These are phyloP conservation scores for Tupaia chinensis DNA, from an alignment of 2,113 vertebrate species.

Conservation along the genomic window DNA sequence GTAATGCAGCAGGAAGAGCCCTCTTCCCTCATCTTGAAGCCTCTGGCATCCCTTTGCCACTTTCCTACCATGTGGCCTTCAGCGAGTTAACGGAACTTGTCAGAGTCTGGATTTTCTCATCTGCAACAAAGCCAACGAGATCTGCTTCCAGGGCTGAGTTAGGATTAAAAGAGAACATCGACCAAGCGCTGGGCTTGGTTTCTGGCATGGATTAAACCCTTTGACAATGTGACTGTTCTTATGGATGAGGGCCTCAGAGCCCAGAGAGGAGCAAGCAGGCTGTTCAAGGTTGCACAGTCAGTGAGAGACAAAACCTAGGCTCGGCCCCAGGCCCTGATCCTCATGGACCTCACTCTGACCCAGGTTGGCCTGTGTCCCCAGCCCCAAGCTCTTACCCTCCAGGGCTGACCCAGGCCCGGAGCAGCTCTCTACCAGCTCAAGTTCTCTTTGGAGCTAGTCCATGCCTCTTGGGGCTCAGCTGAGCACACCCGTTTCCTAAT, in stretches of 20 bases:
- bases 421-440: no score
- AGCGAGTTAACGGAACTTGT: neutral
- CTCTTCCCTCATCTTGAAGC: neutral
- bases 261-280: neutral
- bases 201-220: neutral
- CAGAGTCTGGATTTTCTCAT: constrained; percentile 27
- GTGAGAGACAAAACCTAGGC: neutral
- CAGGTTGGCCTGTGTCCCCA: neutral
- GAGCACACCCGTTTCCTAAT: neutral
- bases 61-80: neutral
- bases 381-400: rapidly evolving
- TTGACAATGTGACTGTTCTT: neutral
- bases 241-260: neutral
- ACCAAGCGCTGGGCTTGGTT: neutral
- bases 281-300: neutral
- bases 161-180: neutral
- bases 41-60: neutral
- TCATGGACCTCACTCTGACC: neutral
- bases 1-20: neutral
- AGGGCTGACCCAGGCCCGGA: neutral
- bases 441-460: neutral
- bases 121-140: neutral
- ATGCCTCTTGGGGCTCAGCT: neutral
- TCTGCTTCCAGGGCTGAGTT: neutral
- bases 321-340: neutral